Evolutionary conservation across 2,888 invertebrate species (phyloP).

Genomic region (Synanthedon tipuliformis): DNA sequence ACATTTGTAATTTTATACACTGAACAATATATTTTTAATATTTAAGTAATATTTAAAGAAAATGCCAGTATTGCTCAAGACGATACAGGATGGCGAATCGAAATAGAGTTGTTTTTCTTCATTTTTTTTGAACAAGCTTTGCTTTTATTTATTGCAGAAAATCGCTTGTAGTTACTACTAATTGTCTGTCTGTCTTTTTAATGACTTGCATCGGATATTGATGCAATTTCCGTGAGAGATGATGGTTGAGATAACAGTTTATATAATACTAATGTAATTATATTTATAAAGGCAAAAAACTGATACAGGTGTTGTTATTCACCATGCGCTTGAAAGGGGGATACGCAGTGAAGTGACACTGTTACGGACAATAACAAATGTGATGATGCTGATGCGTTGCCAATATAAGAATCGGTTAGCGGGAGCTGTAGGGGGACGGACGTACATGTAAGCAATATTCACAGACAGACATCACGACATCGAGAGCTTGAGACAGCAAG

Average conservation of each 20-base stretch:
- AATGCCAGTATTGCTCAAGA: too few species aligned
- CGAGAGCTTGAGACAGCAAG: constrained; percentile 56
- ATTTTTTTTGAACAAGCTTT: too few species aligned
- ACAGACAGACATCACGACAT: constrained; percentile 55
- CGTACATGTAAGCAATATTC: constrained; percentile 57
- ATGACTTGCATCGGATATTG: not conserved
- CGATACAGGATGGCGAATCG: too few species aligned
- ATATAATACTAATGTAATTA: too few species aligned
- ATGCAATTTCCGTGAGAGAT: too few species aligned
- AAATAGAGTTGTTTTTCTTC: too few species aligned
- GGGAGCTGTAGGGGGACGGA: constrained; percentile 37
- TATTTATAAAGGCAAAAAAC: constrained; percentile 16
- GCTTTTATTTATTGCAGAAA: too few species aligned
- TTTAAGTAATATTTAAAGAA: too few species aligned
- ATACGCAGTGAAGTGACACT: constrained; percentile 9
- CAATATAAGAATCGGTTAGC: constrained; percentile 13
- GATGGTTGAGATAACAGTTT: constrained; percentile 2
- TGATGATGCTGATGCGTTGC: constrained; percentile 3
- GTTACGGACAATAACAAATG: constrained; percentile 1
- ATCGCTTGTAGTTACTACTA: too few species aligned
- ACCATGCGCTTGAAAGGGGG: constrained; percentile 31
- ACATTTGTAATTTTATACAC: too few species aligned
- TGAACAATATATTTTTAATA: too few species aligned
- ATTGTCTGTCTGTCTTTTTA: not conserved
- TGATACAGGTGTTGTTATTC: constrained; percentile 26